Conservation (phyloP, 2,113 vertebrate species). For the Meriones unguiculatus region DNA sequence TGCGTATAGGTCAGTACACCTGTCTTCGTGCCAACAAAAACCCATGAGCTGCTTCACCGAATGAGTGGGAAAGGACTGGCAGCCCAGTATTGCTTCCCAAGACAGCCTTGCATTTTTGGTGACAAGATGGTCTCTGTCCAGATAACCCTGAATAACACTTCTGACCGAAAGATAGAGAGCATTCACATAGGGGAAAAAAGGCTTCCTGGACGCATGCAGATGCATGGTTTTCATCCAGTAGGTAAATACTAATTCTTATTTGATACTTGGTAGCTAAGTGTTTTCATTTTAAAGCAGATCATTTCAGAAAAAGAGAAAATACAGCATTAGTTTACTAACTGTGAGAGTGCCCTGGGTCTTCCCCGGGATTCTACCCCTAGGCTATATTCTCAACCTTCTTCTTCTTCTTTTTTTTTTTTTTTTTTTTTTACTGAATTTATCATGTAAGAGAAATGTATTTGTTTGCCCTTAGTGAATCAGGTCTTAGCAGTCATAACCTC, state of each 20-base stretch:
- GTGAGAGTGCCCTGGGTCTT: neutral
- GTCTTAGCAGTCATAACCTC: neutral
- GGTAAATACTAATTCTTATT: constrained; percentile 83
- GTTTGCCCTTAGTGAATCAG: constrained; percentile 22
- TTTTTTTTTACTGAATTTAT: constrained; percentile 12
- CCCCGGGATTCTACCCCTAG: neutral
- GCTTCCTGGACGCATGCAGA: constrained; percentile 88
- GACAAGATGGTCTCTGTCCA: constrained; percentile 94
- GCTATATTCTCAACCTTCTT: neutral
- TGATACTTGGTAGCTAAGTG: constrained; percentile 39
- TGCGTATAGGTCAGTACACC: constrained; percentile 89
- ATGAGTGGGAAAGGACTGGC: constrained; percentile 97
- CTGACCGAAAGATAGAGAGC: constrained; percentile 92
- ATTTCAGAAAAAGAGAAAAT: neutral
- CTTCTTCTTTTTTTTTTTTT: neutral
- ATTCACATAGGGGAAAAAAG: constrained; percentile 91
- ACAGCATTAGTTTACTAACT: neutral
- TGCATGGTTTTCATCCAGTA: constrained; percentile 93
- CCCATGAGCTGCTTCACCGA: constrained; percentile 94
- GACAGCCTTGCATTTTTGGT: constrained; percentile 92
- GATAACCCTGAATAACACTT: constrained; percentile 91
- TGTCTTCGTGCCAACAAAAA: constrained; percentile 91
- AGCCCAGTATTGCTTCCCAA: constrained; percentile 93
- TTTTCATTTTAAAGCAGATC: constrained; percentile 45
- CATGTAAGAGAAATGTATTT: neutral